Evolutionary conservation across 2,113 vertebrate species (phyloP).

Genomic region (Ptychochromis oligacanthus): DNA sequence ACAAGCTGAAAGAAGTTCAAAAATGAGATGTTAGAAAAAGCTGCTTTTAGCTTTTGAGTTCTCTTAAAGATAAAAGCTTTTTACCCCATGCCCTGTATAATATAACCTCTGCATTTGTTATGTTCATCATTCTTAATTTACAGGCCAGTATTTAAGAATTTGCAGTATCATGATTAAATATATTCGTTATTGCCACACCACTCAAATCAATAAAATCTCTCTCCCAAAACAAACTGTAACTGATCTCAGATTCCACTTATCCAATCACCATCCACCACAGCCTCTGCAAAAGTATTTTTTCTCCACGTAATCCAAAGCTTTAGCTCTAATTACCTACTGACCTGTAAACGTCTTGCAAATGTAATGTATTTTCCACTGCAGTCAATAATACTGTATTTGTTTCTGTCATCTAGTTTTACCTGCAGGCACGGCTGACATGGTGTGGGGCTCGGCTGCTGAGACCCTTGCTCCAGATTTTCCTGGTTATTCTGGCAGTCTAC

Average conservation of each 20-base stretch:
- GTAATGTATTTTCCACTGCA: background rate
- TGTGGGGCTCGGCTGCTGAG: conserved; percentile 76
- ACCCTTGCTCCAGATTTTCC: conserved; percentile 80
- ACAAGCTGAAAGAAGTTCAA: too few species aligned
- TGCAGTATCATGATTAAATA: background rate
- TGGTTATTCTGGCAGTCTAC: conserved; percentile 82
- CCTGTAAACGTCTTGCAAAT: background rate
- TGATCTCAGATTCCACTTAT: background rate
- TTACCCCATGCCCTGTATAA: too few species aligned
- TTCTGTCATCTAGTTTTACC: conserved; percentile 77
- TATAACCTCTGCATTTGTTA: background rate
- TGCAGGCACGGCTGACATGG: conserved; percentile 82
- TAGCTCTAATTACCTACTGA: background rate
- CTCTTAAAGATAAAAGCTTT: background rate
- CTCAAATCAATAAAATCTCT: background rate
- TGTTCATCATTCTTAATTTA: background rate
- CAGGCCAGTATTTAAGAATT: background rate
- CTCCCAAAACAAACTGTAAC: background rate
- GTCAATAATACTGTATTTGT: background rate
- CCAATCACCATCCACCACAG: background rate
- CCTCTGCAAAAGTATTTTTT: background rate
- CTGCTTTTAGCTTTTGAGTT: background rate
- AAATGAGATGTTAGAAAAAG: background rate
- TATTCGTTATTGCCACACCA: background rate
- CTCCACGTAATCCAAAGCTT: background rate